Base-by-base conservation (phyloP, 2,888 invertebrate genomes). In the Campoplex nolae region DNA sequence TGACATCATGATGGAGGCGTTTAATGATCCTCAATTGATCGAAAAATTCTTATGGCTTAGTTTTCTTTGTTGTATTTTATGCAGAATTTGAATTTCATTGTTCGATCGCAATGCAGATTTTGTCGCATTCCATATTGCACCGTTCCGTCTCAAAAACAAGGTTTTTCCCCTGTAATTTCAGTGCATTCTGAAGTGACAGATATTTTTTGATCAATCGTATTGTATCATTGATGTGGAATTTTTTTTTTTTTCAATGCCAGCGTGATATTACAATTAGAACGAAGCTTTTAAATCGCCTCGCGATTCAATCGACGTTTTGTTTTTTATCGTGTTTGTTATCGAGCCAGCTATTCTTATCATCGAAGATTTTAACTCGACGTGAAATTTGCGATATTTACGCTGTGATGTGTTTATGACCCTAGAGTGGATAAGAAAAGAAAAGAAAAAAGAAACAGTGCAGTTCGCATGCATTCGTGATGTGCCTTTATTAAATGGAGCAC, bases 391-490 rank as follows among this genome's bases (percentile, higher is more conserved):
- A n/a, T 56, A 56, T 74, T 75, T 62, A 16, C 68, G 75, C 67
- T 28, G 80, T 58, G 56, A 13, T 67, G 68, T 71, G 35, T 77
- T 70, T 51, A 51, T 42, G 65, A 74, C 48, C 35, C 18, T 67
- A 8, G 11, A 84, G 82, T 85, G 65, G 18, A 68, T 56, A 71
- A 58, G 18, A 48, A 38, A 51, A 51, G 8, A 45, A 23, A 23
- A 23, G 23, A 23, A 51, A 13, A 75, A 80, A 73, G 56, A 38
- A 68, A 85, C 38, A 51, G 42, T 81, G 23, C 23, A 68, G 23
- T 77, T 65, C 65, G 16, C 54, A 51, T 77, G 84, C 45, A 80
- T 87, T 78, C n/a, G 42, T 62, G 71, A 87, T 78, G 84, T 81
- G 81, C 48, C 80, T 86, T 45, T 62, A 18, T 13, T 74, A 73